Base-by-base conservation (phyloP, 1,140 invertebrate genomes). In the Drosophila auraria region DNA sequence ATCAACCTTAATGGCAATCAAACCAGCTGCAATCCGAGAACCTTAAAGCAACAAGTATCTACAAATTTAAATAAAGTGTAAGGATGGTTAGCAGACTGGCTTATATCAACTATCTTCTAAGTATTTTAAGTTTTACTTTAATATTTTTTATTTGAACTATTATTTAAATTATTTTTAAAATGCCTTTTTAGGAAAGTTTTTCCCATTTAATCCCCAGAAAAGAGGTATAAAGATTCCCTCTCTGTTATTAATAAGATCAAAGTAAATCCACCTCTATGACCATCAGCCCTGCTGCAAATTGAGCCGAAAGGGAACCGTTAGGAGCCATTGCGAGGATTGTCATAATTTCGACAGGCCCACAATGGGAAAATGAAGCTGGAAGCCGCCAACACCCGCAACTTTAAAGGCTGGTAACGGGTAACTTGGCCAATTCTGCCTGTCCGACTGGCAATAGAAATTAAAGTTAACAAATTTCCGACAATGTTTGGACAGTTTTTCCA, bases 401-500 rank as follows among this genome's bases (percentile, higher is more conserved):
- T 83, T 65, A 44, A 33, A 47, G 56, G 27, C 33, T 57, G 49
- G 64, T 50, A 65, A 78, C 62, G 45, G 27, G 47, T 72, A 56
- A 38, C 33, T 60, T 33, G 44, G 36, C 65, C 49, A 20, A n/a
- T 17, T 53, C 45, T 17, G 40, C 68, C 83, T 83, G 83, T 87
- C 78, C 65, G 60, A 78, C 65, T 81, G 81, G 84, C 83, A 83
- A 79, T 80, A 76, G 78, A 74, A 89, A 89, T 89, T 89, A 89
- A 89, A 89, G 82, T 90, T 90, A 90, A 89, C 84, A 89, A 89
- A 89, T 89, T 89, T 89, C 84, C 84, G 84, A 89, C 84, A 90
- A 89, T 89, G 82, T 89, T 89, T 86, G 78, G 86, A 90, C 86
- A 84, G 68, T 90, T 89, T 82, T 82, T 50, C 63, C 50, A 63